phyloP scores from a whole-genome alignment of 2,888 invertebrate species.

The Theodoxus fluviatilis region DNA sequence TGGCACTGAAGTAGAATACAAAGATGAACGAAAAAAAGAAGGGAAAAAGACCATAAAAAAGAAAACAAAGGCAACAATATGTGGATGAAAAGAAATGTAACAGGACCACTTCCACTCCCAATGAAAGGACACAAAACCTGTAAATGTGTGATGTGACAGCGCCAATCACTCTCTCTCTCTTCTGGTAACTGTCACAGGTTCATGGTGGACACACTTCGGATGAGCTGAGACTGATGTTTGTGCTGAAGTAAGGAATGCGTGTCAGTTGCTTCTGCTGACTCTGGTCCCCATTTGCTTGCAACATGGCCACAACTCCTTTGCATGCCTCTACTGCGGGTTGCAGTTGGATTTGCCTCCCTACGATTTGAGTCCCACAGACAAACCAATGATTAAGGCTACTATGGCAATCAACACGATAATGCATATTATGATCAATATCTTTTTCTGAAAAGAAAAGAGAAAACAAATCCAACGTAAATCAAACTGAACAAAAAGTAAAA shows the following conservation, averaged over 20 bases:
- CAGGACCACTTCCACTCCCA: neutral
- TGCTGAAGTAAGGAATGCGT: too few species aligned
- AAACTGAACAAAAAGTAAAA: constrained; percentile 22
- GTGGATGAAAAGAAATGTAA: constrained; percentile 9
- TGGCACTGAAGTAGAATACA: neutral
- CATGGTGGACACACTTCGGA: too few species aligned
- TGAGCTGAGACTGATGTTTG: too few species aligned
- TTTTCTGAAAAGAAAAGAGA: constrained; percentile 61
- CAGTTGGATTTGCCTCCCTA: neutral
- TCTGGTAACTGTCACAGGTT: too few species aligned
- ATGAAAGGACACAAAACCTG: neutral
- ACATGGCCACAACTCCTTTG: neutral
- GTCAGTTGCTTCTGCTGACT: too few species aligned
- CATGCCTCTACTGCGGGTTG: neutral
- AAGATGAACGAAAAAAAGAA: neutral
- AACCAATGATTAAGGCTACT: constrained; percentile 64
- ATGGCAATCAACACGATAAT: constrained; percentile 60
- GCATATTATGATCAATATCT: constrained; percentile 62
- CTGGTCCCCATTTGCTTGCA: too few species aligned
- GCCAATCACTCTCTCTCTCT: too few species aligned
- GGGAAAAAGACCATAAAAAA: neutral
- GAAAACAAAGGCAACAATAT: neutral
- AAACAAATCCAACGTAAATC: constrained; percentile 33
- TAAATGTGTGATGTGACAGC: neutral
- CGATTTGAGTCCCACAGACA: constrained; percentile 32